Conservation (phyloP, 2,113 vertebrate species). For the Tupaia tana region DNA sequence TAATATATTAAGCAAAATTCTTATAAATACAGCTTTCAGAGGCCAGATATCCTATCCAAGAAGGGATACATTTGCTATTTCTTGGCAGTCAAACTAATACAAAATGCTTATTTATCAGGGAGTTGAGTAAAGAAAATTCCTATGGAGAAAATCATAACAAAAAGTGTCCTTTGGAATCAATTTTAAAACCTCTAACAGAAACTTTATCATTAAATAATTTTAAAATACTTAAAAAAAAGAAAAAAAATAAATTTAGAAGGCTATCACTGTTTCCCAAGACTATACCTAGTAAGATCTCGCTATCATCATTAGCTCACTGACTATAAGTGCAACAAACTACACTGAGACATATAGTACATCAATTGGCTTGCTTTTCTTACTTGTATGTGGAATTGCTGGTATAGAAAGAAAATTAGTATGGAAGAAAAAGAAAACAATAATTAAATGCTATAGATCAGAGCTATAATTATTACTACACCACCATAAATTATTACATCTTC, state of each 20-base stretch:
- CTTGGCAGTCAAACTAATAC: neutral
- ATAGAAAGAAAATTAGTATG: rapidly evolving
- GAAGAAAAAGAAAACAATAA: neutral
- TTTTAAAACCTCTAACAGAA: neutral
- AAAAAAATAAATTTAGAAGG: too few species aligned
- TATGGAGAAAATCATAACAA: neutral
- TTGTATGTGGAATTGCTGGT: neutral
- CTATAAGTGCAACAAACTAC: neutral
- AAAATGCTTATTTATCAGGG: neutral
- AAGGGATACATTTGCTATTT: neutral
- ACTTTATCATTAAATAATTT: neutral
- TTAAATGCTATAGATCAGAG: neutral
- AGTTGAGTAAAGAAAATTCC: too few species aligned
- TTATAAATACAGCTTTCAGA: neutral
- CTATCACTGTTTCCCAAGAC: too few species aligned
- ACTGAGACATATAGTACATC: neutral
- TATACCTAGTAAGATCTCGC: neutral
- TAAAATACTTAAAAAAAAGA: too few species aligned
- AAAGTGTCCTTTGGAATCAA: neutral
- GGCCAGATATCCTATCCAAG: neutral
- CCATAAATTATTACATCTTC: neutral
- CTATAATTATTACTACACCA: neutral
- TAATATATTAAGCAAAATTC: neutral
- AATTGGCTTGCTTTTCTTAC: neutral
- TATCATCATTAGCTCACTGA: neutral